Base-by-base conservation (phyloP, 2,113 vertebrate species). In the Phrynocephalus versicolor region DNA sequence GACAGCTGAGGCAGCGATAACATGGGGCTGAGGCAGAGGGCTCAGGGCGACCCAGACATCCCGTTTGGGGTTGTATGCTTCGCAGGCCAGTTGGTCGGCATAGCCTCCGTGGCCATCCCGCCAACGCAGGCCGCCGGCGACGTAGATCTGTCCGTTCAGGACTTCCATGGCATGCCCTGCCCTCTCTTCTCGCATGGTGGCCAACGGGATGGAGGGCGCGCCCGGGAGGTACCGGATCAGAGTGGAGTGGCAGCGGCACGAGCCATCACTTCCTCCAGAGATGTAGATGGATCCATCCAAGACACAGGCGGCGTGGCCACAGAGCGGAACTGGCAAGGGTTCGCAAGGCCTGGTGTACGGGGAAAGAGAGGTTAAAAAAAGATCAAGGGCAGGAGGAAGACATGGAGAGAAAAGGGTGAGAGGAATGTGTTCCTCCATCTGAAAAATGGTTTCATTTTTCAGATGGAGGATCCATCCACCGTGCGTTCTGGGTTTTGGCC, bases 131-230 rank as follows among this genome's bases (percentile, higher is more conserved):
- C 97, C 97, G 21, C 97, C 96, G 0, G 96, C 97, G 78, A 96
- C 97, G 0, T 97, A 96, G 62, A 97, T 88, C 51, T 90, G 92
- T 39, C 95, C 95, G 1, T 94, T 93, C 0, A 96, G 88, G 33
- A 95, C 93, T 78, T 95, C 93, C 97, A 97, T 97, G 85, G 95
- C 1, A 1, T 97, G 97, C 5, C 95, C 95, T 3, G 96, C 97
- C 75, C 97, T 90, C 14, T 96, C 91, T 2, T 92, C 89, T 0
- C 94, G 84, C 97, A 97, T 97, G 35, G 96, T 90, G 27, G 94
- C 94, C 84, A 96, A 89, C 21, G 80, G 16, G 0, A 67, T 89
- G 81, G 94, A 93, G n/a, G 95, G 92, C 0, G 72, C 88, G 14
- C 83, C 92, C 0, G 96, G 96, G n/a, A 92, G 74, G 33, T 97